Evolutionary conservation across 2,113 vertebrate genomes (phyloP).

Genomic region (Stegostoma tigrinum): DNA sequence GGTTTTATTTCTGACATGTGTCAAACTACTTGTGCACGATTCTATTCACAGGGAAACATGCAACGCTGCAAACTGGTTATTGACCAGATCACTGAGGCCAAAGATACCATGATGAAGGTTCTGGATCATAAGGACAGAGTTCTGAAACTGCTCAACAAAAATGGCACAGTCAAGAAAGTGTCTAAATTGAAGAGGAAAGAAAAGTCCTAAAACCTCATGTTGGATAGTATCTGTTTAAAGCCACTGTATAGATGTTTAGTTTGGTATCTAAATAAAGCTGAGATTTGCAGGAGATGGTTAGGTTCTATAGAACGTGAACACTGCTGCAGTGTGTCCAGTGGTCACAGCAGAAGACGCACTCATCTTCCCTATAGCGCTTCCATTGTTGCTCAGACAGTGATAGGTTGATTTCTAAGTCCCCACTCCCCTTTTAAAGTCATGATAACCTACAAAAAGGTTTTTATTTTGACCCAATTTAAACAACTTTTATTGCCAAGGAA

Average conservation of each 20-base stretch:
- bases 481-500: background rate
- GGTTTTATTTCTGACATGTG: background rate
- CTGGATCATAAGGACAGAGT: constrained; percentile 97
- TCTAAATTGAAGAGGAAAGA: constrained; percentile 96
- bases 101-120: constrained; percentile 98
- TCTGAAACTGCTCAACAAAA: constrained; percentile 96
- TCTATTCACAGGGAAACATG: constrained; percentile 80
- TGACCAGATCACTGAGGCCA: constrained; percentile 96
- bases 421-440: background rate
- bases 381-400: background rate
- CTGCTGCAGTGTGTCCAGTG: constrained; percentile 10
- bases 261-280: constrained; percentile 30
- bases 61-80: constrained; percentile 98
- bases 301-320: background rate
- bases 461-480: background rate
- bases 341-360: background rate
- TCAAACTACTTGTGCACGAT: background rate
- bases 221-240: constrained; percentile 14
- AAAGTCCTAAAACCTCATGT: constrained; percentile 60
- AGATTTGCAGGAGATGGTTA: constrained; percentile 12
- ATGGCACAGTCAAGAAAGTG: constrained; percentile 85
- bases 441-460: background rate
- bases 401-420: background rate
- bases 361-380: background rate
- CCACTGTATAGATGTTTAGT: constrained; percentile 36